Base-by-base conservation (phyloP, 2,888 invertebrate genomes). In the Idaea straminata region DNA sequence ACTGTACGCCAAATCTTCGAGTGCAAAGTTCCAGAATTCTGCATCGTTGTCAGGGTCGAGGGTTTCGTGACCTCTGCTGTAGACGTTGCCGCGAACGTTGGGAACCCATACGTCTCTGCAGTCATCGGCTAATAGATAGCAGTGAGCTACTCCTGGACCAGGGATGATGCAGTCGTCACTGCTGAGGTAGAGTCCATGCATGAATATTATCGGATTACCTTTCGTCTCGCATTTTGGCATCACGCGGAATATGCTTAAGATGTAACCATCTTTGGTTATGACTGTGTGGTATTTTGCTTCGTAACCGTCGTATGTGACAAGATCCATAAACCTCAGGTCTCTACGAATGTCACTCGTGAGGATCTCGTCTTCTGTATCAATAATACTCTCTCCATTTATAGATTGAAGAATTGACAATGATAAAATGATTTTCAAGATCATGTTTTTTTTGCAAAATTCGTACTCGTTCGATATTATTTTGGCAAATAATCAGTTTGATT, bases 231-330 rank as follows among this genome's bases (percentile, higher is more conserved):
- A 71, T 0, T 64, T 71, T 3, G 69, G 5, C 16, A 69, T 73
- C 36, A 83, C 62, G 15, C 79, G 73, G 64, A 71, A 78, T 5
- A 82, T 5, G 4, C 70, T 65, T n/a, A 83, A 69, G 7, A 78
- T 74, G 60, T 83, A 83, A 16, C 80, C 80, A 61, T 83, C 83
- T 34, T 69, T 61, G 0, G 82, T 82, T 15, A 67, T 75, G 1
- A 81, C 77, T 7, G 59, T 68, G 67, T 83, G 75, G 16, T 47
- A 36, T 62, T 83, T 81, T 3, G 73, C 64, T 0, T 15, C 3
- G 61, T 77, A 82, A 0, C 76, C 76, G 59, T 82, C 78, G 57
- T 74, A 76, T 4, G 64, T 0, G 5, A 74, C 81, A 3, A 83
- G 68, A 0, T 77, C 69, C 0, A 71, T 35, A 59, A 83, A 82